phyloP scores from a whole-genome alignment of 2,797 vertebrate species.

The Channallabes apus region DNA sequence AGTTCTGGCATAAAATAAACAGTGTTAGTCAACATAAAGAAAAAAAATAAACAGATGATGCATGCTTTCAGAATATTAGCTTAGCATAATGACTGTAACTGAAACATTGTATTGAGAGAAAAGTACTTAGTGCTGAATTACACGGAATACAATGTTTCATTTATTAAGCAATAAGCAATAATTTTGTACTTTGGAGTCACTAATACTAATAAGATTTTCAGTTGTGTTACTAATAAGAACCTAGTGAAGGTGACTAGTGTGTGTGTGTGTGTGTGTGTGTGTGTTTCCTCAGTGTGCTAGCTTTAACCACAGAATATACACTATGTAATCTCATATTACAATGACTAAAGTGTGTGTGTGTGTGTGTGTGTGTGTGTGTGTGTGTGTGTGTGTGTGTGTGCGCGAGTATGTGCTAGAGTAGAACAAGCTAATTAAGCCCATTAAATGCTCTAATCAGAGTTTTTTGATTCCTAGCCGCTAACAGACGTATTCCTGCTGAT shows the following conservation, averaged over 20 bases:
- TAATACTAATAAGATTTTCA: too few species aligned
- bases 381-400: neutral
- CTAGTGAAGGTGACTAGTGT: neutral
- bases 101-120: too few species aligned
- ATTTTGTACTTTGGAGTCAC: too few species aligned
- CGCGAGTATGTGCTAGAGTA: neutral
- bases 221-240: neutral
- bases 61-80: neutral
- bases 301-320: neutral
- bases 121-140: too few species aligned
- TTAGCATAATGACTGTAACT: too few species aligned
- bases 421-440: slow-evolving; percentile 23
- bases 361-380: slow-evolving; percentile 10
- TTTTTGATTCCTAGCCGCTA: neutral
- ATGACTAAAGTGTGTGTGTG: neutral
- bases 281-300: neutral
- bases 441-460: slow-evolving; percentile 8
- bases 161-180: too few species aligned
- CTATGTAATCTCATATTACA: neutral
- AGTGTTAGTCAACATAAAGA: neutral
- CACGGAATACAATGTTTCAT: too few species aligned
- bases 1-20: neutral
- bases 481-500: slow-evolving; percentile 11
- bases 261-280: neutral
- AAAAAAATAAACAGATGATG: neutral